Base-by-base conservation (phyloP, 1,140 invertebrate species). In the Trichonephila inaurata region DNA sequence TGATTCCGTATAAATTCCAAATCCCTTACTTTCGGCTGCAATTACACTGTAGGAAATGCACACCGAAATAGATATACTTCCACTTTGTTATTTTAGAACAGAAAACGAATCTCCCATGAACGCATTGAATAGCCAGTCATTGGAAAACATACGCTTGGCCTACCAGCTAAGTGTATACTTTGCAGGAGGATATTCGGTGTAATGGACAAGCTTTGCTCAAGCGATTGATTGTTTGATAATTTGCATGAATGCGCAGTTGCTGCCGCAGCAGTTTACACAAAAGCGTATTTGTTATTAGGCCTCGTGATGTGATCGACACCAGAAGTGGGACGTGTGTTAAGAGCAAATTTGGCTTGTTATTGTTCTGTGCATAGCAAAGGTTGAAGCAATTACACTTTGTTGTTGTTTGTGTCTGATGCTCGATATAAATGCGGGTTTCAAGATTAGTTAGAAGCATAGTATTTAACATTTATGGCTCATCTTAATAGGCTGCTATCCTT, bases 181-280 rank as follows among this genome's bases (percentile, higher is more conserved):
- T 89, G 28, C 14, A 16, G 82, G 7, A 60, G 82, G 33, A n/a
- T 89, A 69, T 69, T 89, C 62, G 40, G 2, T 6, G 19, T 44
- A 89, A 62, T 66, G 21, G n/a, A 51, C 33, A 86, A 5, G 21
- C 24, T 86, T 61, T 24, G 28, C 18, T 64, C 61, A 10, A 62
- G 16, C 85, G 33, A 69, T 89, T 89, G 87, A 89, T 89, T 89
- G 44, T 66, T 89, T 89, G 87, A 89, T 89, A 89, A 89, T 89
- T 89, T 66, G 62, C 87, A 89, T 89, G 62, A 51, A 44, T 89
- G 62, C 87, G n/a, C 61, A 66, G 40, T 40, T n/a, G 33, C 24
- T 89, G 61, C 58, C 33, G 0, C 82, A 60, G 82, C 40, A 58
- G 82, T 83, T 83, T 83, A 28, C 82, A 19, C 40, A 14, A 28